Conservation (phyloP, 2,888 invertebrate genomes). For the Drosophila trichaetosa region DNA sequence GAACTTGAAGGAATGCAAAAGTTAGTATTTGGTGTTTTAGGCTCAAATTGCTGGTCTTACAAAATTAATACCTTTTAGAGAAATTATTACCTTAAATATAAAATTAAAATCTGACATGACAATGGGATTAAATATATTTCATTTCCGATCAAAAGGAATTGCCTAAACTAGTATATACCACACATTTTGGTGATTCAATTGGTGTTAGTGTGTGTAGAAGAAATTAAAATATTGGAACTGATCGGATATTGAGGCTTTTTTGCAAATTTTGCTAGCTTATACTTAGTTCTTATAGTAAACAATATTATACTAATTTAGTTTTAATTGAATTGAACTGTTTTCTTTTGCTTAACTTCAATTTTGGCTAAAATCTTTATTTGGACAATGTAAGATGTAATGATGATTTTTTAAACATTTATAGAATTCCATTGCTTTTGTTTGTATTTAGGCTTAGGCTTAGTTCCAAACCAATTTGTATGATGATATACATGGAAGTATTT, state of each 20-base stretch:
- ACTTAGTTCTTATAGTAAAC: not conserved
- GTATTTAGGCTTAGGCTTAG: not conserved
- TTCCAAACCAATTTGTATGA: not conserved
- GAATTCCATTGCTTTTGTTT: not conserved
- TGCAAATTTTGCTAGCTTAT: rapidly evolving
- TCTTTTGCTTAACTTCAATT: not conserved
- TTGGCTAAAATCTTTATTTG: not conserved
- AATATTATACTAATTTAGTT: not conserved
- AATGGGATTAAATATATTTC: not conserved
- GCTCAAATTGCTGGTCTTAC: not conserved
- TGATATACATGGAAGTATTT: not conserved
- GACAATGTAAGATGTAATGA: not conserved
- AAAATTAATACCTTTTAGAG: not conserved
- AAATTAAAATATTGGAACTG: not conserved
- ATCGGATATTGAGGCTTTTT: not conserved
- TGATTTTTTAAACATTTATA: not conserved
- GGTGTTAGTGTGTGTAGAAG: not conserved
- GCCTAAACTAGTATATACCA: not conserved
- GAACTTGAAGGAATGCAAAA: not conserved
- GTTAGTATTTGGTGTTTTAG: not conserved
- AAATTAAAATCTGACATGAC: not conserved
- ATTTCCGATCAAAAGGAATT: not conserved
- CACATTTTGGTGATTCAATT: not conserved
- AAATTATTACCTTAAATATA: not conserved
- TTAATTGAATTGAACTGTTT: not conserved